These are phyloP conservation scores for Pseudocheirus occidentalis DNA, from an alignment of 2,797 vertebrate species.

Conservation along the genomic window DNA sequence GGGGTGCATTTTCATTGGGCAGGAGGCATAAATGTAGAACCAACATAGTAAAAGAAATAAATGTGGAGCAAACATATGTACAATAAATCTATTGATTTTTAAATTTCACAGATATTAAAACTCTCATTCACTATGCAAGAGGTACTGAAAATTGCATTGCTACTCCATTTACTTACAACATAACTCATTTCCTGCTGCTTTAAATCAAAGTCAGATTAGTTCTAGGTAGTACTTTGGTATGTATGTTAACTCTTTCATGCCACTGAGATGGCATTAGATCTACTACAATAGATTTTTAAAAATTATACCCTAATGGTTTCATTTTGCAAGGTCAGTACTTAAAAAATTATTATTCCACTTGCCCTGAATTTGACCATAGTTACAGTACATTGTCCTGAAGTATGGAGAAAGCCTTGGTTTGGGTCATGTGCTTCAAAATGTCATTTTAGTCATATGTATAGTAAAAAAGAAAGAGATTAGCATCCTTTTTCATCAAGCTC, in stretches of 20 bases:
- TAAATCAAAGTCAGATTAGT: conserved; percentile 79
- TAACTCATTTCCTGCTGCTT: conserved; percentile 76
- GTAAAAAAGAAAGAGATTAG: conserved; percentile 43
- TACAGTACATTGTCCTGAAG: not conserved
- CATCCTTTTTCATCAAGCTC: not conserved
- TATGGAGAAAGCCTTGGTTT: conserved; percentile 17
- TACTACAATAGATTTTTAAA: conserved; percentile 74
- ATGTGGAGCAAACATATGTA: conserved; percentile 44
- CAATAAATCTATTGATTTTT: conserved; percentile 65
- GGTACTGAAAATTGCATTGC: conserved; percentile 63
- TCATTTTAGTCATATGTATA: not conserved
- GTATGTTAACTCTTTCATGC: conserved; percentile 72
- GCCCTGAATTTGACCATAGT: conserved; percentile 19
- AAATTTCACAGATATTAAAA: conserved; percentile 69
- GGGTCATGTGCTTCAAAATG: conserved; percentile 13
- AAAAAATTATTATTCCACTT: conserved; percentile 51
- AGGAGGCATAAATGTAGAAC: conserved; percentile 46
- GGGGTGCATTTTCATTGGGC: not conserved
- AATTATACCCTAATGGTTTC: conserved; percentile 63
- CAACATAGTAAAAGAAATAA: conserved; percentile 53
- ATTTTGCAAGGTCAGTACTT: conserved; percentile 53
- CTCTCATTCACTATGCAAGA: conserved; percentile 68
- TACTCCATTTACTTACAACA: conserved; percentile 69
- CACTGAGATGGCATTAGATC: conserved; percentile 68
- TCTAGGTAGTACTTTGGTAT: conserved; percentile 71